Percentiles rank a stretch among this genome's conserved stretches.
These are phyloP conservation scores for Bambusicola thoracicus DNA, from an alignment of 2,113 vertebrate genomes.

Conservation along the genomic window DNA sequence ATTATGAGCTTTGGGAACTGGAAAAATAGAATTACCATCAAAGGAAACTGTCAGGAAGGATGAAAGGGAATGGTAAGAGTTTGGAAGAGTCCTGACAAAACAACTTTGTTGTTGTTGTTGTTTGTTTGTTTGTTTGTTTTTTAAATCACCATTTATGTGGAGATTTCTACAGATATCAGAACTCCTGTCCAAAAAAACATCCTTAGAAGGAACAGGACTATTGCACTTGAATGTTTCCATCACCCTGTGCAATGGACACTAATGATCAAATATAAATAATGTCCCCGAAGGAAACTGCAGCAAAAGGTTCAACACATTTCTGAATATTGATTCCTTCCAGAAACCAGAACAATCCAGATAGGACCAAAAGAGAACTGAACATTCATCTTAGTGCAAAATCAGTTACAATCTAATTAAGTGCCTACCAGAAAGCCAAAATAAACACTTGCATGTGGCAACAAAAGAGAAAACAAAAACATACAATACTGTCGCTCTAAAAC, in stretches of 20 bases:
- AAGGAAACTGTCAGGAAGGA: conserved; percentile 64
- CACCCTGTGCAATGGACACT: neutral
- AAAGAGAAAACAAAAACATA: conserved; percentile 2
- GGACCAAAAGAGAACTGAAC: neutral
- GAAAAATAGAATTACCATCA: conserved; percentile 72
- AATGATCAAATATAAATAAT: conserved; percentile 17
- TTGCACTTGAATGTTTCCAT: neutral
- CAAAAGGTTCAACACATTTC: conserved; percentile 18
- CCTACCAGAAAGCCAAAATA: conserved; percentile 33
- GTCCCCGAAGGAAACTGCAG: conserved; percentile 11
- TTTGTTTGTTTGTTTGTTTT: neutral
- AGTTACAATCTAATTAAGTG: conserved; percentile 45
- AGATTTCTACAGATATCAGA: conserved; percentile 12
- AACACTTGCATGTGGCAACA: conserved; percentile 4
- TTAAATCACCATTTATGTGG: neutral
- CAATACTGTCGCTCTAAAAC: neutral
- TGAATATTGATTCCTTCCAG: conserved; percentile 51
- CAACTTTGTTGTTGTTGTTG: no score
- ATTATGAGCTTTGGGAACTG: conserved; percentile 57
- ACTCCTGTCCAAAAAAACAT: neutral
- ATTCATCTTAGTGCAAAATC: conserved; percentile 56
- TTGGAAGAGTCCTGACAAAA: conserved; percentile 25
- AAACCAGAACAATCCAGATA: conserved; percentile 30
- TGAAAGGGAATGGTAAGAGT: conserved; percentile 45
- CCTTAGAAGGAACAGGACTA: neutral